A percentile compares a stretch with the other conserved stretches of the same genome.
Conservation (phyloP, 2,888 invertebrate genomes). For the Caenorhabditis sp. region DNA sequence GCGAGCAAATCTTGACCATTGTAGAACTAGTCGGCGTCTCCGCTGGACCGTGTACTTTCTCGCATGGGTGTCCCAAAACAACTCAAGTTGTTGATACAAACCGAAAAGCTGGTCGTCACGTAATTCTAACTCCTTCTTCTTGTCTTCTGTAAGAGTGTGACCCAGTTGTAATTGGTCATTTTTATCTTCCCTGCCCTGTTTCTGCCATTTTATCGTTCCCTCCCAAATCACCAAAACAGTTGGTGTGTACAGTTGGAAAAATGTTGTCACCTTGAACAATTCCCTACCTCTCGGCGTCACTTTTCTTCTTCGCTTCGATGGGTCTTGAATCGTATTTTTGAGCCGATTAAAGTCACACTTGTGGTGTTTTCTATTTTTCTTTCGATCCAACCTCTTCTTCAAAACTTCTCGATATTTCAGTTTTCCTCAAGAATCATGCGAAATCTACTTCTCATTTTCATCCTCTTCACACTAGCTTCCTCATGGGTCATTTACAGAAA, state of each 20-base stretch:
- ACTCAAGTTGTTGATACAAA: conserved; percentile 63
- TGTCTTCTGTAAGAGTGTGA: conserved; percentile 40
- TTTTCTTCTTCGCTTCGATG: conserved; percentile 44
- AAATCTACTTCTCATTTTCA: conserved; percentile 50
- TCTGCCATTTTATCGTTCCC: conserved; percentile 1
- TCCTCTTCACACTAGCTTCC: conserved; percentile 47
- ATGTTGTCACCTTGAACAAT: conserved; percentile 52
- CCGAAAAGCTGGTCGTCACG: conserved; percentile 64
- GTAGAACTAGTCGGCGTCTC: conserved; percentile 55
- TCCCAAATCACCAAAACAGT: conserved; percentile 29
- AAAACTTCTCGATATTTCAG: conserved; percentile 18
- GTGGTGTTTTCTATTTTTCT: conserved; percentile 8
- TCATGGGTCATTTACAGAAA: conserved; percentile 75
- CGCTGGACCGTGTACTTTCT: background rate
- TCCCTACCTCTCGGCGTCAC: conserved; percentile 30
- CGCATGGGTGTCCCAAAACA: conserved; percentile 31
- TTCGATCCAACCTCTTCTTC: conserved; percentile 10
- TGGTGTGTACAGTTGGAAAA: conserved; percentile 14
- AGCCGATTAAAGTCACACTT: conserved; percentile 52
- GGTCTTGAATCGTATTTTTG: conserved; percentile 31
- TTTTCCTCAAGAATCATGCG: conserved; percentile 36
- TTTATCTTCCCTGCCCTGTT: conserved; percentile 4
- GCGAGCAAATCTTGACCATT: conserved; percentile 62
- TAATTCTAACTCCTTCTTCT: conserved; percentile 45
- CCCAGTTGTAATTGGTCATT: conserved; percentile 55